A percentile compares a stretch with the other conserved stretches of the same genome.
Conservation (phyloP, 1,140 invertebrate species). For the Drosophila micromelanica region DNA sequence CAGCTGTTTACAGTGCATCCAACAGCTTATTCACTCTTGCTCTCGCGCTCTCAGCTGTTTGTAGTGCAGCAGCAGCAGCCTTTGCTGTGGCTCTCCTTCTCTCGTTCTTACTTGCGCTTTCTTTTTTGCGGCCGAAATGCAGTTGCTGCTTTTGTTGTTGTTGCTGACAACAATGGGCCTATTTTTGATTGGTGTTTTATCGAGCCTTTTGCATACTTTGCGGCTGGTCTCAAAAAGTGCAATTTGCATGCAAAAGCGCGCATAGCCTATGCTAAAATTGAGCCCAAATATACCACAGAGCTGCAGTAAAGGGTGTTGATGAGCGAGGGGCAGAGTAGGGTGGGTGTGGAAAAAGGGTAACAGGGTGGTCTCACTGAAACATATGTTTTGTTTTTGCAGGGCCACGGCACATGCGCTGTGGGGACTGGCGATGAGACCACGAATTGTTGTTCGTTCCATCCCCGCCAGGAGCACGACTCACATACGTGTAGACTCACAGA, state of each 20-base stretch:
- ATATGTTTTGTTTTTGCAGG: constrained; percentile 30
- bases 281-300: constrained; percentile 10
- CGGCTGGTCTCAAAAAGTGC: constrained; percentile 2
- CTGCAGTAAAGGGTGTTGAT: constrained; percentile 1
- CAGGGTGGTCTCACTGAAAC: constrained; percentile 1
- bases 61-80: not conserved
- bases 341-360: not conserved
- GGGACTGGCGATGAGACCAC: not conserved
- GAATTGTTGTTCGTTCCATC: constrained; percentile 21
- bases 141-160: not conserved
- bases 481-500: not conserved
- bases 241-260: constrained; percentile 14
- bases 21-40: not conserved
- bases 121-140: too few relatives aligned
- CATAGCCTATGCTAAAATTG: constrained; percentile 4
- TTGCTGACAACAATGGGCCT: not conserved
- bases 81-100: not conserved
- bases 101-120: not conserved
- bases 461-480: constrained; percentile 1
- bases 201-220: constrained; percentile 19
- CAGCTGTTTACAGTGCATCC: constrained; percentile 32
- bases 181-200: not conserved
- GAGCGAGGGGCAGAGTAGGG: not conserved
- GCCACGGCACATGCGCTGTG: constrained; percentile 40
- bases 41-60: not conserved